Evolutionary conservation across 2,888 invertebrate genomes (phyloP).

Genomic region (Cryptus armator): DNA sequence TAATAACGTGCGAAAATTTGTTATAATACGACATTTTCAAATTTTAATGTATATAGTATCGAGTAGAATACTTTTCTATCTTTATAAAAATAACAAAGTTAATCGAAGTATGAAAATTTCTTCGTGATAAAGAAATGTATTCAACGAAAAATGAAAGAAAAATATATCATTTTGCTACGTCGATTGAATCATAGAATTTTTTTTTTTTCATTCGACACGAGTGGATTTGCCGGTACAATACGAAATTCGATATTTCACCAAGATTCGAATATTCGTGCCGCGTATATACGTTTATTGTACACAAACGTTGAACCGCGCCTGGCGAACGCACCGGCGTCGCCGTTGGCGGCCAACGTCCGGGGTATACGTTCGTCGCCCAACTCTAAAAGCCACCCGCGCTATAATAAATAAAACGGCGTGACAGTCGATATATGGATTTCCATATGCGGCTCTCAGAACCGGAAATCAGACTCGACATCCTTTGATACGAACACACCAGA

Average conservation of each 20-base stretch:
- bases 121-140: too few species aligned
- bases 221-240: background rate
- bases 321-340: constrained; percentile 26
- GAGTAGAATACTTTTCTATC: too few species aligned
- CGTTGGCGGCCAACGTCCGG: constrained; percentile 13
- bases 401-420: constrained; percentile 69
- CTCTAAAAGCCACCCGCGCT: constrained; percentile 46
- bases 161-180: background rate
- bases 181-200: background rate
- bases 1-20: background rate
- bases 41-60: too few species aligned
- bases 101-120: too few species aligned
- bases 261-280: background rate
- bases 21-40: background rate
- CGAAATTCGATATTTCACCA: background rate
- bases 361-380: constrained; percentile 6
- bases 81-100: too few species aligned
- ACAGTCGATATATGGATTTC: constrained; percentile 70
- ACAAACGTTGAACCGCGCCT: background rate
- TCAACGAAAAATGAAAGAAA: too few species aligned
- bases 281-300: background rate
- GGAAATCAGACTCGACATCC: constrained; percentile 64
- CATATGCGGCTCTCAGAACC: constrained; percentile 50
- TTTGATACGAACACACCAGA: constrained; percentile 49
- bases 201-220: background rate